These are phyloP conservation scores for Virgularia gustaviana DNA, from an alignment of 92 coral and sea anemone species.

Conservation along the genomic window DNA sequence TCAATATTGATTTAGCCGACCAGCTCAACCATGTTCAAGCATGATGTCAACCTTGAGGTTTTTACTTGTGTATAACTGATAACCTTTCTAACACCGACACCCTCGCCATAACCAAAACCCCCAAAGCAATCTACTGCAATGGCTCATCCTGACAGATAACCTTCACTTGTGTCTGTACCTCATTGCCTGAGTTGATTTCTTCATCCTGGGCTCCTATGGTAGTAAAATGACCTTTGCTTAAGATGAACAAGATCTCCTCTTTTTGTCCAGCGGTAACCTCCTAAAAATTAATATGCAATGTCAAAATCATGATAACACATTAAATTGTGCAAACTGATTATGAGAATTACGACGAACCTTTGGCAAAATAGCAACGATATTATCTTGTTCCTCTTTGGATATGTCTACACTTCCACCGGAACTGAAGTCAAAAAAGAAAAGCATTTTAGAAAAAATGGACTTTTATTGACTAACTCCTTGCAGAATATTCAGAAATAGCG, in stretches of 20 bases:
- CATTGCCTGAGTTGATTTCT: conserved; percentile 92
- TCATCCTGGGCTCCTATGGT: conserved; percentile 81
- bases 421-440: conserved; percentile 45
- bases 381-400: conserved; percentile 71
- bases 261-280: conserved; percentile 62
- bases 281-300: conserved; percentile 38
- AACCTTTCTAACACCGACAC: too few species aligned
- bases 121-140: background rate
- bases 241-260: conserved; percentile 71
- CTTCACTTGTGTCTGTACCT: conserved; percentile 44
- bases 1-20: too few species aligned
- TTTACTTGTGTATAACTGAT: too few species aligned
- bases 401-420: conserved; percentile 91
- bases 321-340: background rate
- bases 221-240: conserved; percentile 89
- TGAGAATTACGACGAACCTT: too few species aligned
- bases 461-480: too few species aligned
- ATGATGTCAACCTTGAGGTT: too few species aligned
- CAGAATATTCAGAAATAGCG: too few species aligned
- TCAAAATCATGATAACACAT: background rate
- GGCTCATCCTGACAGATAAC: background rate
- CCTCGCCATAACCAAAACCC: too few species aligned
- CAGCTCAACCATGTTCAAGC: too few species aligned
- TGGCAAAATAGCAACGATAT: conserved; percentile 73
- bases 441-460: background rate